Percentiles rank a stretch among this genome's conserved stretches.
Evolutionary conservation across 2,797 vertebrate species (phyloP).

Genomic region (Tiaroga cobitis): DNA sequence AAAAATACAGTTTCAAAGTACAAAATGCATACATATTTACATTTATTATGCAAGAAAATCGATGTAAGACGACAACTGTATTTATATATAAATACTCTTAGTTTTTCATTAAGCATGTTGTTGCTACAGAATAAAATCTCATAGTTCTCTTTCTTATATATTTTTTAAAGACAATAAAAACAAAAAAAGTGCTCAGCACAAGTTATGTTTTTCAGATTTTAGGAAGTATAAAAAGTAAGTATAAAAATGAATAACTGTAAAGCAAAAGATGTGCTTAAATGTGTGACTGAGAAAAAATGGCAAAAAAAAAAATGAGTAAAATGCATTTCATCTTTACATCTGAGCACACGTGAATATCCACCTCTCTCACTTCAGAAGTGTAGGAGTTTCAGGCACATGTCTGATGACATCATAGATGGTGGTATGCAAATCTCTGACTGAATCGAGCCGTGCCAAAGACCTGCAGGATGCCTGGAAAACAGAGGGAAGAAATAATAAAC

Average conservation of each 20-base stretch:
- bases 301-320: background rate
- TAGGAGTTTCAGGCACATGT: conserved; percentile 85
- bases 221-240: background rate
- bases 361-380: conserved; percentile 76
- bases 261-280: conserved; percentile 11
- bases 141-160: conserved; percentile 3
- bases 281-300: conserved; percentile 7
- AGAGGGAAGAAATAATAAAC: conserved; percentile 46
- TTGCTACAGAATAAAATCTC: conserved; percentile 1
- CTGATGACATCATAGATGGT: conserved; percentile 96
- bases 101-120: conserved; percentile 26
- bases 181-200: conserved; percentile 25
- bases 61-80: conserved; percentile 22
- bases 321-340: background rate
- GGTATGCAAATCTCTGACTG: conserved; percentile 79
- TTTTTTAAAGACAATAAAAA: conserved; percentile 3
- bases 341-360: background rate
- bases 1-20: conserved; percentile 51
- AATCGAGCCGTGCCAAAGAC: conserved; percentile 79
- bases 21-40: conserved; percentile 55
- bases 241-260: conserved; percentile 12
- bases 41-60: conserved; percentile 44
- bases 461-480: conserved; percentile 80
- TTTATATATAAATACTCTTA: conserved; percentile 57
- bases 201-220: conserved; percentile 4